Base-by-base conservation (phyloP, 2,888 invertebrate species). In the Ennomos erosarius region DNA sequence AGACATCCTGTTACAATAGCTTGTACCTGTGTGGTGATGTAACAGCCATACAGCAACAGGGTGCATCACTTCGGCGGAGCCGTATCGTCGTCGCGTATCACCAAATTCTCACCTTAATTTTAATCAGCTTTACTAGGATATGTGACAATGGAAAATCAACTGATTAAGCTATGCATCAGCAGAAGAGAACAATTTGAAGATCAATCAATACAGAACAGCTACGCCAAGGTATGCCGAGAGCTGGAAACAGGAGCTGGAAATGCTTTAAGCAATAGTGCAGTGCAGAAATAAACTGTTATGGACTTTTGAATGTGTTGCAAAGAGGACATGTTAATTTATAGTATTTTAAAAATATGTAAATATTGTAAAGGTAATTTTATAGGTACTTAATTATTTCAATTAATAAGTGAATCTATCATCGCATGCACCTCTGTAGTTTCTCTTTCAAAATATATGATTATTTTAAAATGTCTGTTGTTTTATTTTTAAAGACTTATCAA, bases 1-100 rank as follows among this genome's bases (percentile, higher is more conserved):
- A 81, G 81, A 75, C 80, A 71, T 83, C 83, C 79, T 81, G 79
- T 82, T 79, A 73, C 82, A 75, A 81, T 87, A 77, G 74, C 80
- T 69, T 84, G 74, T 77, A 80, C 78, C 76, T 90, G 91, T 81
- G 89, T 84, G 81, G 82, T 90, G 67, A 90, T 90, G 87, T 91
- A 84, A 88, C 62, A 59, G 64, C 78, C 74, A 75, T 72, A 75
- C 59, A 59, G 71, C 74, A 73, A 71, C 83, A 78, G 78, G 79
- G 73, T 74, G 73, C 72, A 68, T 69, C 71, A 71, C 69, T 75
- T 77, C 76, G 69, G 77, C 78, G 69, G 71, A 73, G 71, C 62
- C 48, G 65, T 65, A 59, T 73, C 71, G 72, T 76, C 68, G 68
- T 78, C 76, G 73, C 76, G 73, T 71, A 67, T 76, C 76, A 71